Evolutionary conservation across 2,113 vertebrate species (phyloP).

Genomic region (Limnothrissa miodon): DNA sequence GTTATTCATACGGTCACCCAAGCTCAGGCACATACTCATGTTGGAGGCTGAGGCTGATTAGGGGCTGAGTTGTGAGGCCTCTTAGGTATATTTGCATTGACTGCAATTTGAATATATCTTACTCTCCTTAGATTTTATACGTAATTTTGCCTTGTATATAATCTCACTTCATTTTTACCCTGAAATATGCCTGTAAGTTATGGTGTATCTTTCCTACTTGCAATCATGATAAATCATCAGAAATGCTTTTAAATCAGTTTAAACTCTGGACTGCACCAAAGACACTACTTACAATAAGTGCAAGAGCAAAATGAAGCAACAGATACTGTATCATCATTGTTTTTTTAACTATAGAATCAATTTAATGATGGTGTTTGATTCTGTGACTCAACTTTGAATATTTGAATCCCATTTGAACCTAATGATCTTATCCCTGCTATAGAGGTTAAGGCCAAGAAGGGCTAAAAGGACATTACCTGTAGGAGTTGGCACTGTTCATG

Average conservation of each 20-base stretch:
- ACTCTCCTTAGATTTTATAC: background rate
- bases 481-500: conserved; percentile 52
- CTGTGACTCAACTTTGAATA: background rate
- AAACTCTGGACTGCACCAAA: background rate
- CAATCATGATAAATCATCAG: background rate
- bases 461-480: conserved; percentile 38
- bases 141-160: background rate
- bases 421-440: background rate
- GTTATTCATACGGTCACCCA: background rate
- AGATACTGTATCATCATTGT: background rate
- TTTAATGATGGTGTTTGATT: background rate
- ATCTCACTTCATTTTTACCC: background rate
- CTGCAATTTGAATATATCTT: background rate
- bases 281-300: background rate
- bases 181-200: background rate
- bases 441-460: background rate
- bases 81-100: background rate
- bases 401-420: background rate
- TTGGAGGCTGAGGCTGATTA: background rate
- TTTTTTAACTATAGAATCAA: background rate
- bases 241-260: background rate
- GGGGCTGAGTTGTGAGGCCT: background rate
- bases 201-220: background rate
- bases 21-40: background rate
- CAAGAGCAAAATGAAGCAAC: background rate